Evolutionary conservation across 1,140 invertebrate genomes (phyloP), one percentile per base, ranked within the genome.

Genomic region (Conus betulinus): DNA sequence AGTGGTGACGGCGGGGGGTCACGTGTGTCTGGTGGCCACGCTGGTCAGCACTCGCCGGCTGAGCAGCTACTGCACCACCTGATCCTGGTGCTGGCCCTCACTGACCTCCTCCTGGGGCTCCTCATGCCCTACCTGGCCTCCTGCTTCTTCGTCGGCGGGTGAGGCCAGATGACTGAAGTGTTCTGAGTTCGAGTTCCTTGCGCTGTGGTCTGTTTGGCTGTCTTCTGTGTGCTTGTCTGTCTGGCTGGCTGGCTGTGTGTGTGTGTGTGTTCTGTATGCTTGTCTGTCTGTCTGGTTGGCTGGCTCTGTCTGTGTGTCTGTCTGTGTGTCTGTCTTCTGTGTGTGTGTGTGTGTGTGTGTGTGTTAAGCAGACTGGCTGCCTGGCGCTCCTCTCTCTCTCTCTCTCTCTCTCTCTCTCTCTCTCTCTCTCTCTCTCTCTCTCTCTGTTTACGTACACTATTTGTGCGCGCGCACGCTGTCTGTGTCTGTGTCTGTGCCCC

Each of bases 331-430:
- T 10, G 67, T 71, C 15, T 71, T 71, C 23, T 71, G 57, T 60
- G 71, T 74, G 71, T 74, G 71, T 74, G 71, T 25, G 71, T 74
- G 71, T 25, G 71, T 74, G 71, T 74, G 71, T 74, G 71, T 74
- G 3, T 74, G 71, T 7, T 8, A 76, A n/a, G 71, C 8, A 20
- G 17, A 76, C 6, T 25, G 8, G 13, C 71, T 63, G 17, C 1
- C 17, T 13, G 60, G 60, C 10, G 11, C 60, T 20, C 60, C 60
- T 20, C 60, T 20, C 1, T 20, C 60, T 20, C 60, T 4, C 60
- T 20, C 60, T 4, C 60, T 20, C 60, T 4, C 60, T 63, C 10
- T 4, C 11, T 63, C 39, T 3, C 39, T 39, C 39, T 3, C 39
- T 39, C 39, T 39, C 39, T 39, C 39, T 39, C 39, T 39, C 39